Percentiles rank a stretch among this genome's conserved stretches.
phyloP scores from a whole-genome alignment of 2,797 vertebrate species.

The Emys orbicularis region DNA sequence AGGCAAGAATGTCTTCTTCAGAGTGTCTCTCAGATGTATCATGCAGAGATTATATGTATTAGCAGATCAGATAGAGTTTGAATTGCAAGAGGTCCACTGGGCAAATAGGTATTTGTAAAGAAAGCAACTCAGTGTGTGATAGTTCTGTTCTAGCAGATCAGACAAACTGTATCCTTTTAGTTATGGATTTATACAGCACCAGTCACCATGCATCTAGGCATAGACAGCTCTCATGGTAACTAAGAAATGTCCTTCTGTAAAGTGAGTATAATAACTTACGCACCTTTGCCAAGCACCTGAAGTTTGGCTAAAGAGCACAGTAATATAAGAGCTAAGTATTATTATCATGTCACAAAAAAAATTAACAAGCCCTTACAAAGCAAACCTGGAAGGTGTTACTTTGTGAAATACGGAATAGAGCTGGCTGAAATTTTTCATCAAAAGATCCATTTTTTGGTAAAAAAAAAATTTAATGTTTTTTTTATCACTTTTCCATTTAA shows the following conservation, averaged over 20 bases:
- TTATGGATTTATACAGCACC: not conserved
- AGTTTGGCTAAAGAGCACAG: not conserved
- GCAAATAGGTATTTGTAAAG: no score
- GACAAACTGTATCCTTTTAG: not conserved
- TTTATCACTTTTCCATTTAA: no score
- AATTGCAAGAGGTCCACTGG: no score
- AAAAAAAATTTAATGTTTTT: no score
- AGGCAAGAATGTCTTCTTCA: no score
- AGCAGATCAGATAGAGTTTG: no score
- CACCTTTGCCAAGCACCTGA: not conserved
- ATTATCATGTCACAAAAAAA: not conserved
- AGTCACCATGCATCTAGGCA: not conserved
- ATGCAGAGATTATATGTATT: no score
- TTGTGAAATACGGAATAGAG: not conserved
- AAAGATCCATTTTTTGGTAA: not conserved
- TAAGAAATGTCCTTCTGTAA: not conserved
- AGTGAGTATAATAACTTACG: not conserved
- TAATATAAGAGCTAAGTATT: not conserved
- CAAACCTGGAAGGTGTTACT: not conserved
- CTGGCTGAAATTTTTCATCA: not conserved
- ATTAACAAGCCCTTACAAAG: not conserved
- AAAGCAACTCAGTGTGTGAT: no score
- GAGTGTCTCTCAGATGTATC: no score
- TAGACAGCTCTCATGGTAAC: not conserved
- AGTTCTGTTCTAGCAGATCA: not conserved